These are phyloP conservation scores for Trileptium ribeirensis DNA, from an alignment of 2,888 invertebrate species.

Conservation along the genomic window DNA sequence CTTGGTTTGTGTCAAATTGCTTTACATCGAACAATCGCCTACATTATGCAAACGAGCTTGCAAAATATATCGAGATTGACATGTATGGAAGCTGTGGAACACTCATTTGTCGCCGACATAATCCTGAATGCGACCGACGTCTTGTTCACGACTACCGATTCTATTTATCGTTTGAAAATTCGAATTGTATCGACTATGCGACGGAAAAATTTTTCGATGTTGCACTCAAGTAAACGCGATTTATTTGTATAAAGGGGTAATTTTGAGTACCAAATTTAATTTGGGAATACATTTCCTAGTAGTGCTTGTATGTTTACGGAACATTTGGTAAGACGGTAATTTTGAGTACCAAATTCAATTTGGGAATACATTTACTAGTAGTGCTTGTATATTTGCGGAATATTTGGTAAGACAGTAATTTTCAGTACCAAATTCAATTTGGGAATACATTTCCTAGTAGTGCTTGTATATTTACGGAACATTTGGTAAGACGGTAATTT, in stretches of 20 bases:
- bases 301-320: background rate
- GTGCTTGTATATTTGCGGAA: too few species aligned
- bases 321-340: too few species aligned
- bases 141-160: constrained; percentile 13
- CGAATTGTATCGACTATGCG: constrained; percentile 23
- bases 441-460: too few species aligned
- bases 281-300: background rate
- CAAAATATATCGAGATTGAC: constrained; percentile 77
- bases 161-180: constrained; percentile 27
- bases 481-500: too few species aligned
- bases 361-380: too few species aligned
- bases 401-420: too few species aligned
- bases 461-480: too few species aligned
- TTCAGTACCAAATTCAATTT: too few species aligned
- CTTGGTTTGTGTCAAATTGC: constrained; percentile 97
- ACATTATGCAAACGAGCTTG: constrained; percentile 74
- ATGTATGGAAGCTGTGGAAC: constrained; percentile 84
- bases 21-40: constrained; percentile 81
- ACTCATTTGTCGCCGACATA: constrained; percentile 60
- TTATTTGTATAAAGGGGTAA: background rate
- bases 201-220: constrained; percentile 26
- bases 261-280: too few species aligned
- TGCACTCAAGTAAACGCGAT: constrained; percentile 20
- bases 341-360: too few species aligned
- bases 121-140: background rate